Conservation (phyloP, 1,140 invertebrate genomes). For the Calliopsis andreniformis region DNA sequence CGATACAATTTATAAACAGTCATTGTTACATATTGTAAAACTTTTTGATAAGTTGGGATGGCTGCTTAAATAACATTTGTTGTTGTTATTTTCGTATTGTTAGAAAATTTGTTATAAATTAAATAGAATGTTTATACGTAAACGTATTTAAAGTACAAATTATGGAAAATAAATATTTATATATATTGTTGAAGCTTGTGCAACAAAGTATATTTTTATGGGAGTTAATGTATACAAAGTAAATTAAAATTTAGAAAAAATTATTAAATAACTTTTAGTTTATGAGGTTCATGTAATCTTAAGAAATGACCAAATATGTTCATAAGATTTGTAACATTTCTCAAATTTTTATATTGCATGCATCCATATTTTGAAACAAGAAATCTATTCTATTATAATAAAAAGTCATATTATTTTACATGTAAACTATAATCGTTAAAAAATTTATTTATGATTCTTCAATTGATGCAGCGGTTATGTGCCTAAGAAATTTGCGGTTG, state of each 20-base stretch:
- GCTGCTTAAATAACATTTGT: constrained; percentile 56
- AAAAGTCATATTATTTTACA: background rate
- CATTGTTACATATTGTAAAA: constrained; percentile 70
- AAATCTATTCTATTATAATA: constrained; percentile 12
- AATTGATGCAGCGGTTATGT: background rate
- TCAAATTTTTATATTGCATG: background rate
- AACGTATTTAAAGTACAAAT: constrained; percentile 11
- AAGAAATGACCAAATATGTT: constrained; percentile 28
- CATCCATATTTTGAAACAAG: background rate
- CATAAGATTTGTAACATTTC: background rate
- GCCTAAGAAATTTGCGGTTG: background rate
- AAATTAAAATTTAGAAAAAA: constrained; percentile 22
- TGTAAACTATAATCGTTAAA: background rate
- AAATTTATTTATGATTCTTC: background rate
- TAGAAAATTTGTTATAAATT: constrained; percentile 9
- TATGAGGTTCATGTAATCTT: background rate
- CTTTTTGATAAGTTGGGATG: constrained; percentile 72
- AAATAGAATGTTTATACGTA: constrained; percentile 17
- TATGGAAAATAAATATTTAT: background rate
- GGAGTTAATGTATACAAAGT: constrained; percentile 28
- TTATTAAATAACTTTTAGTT: background rate
- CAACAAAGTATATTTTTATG: background rate
- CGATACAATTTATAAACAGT: constrained; percentile 71
- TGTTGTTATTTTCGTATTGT: background rate
- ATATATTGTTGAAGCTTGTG: constrained; percentile 12